Base-by-base conservation (phyloP, 2,113 vertebrate genomes). In the Cisticola juncidis region DNA sequence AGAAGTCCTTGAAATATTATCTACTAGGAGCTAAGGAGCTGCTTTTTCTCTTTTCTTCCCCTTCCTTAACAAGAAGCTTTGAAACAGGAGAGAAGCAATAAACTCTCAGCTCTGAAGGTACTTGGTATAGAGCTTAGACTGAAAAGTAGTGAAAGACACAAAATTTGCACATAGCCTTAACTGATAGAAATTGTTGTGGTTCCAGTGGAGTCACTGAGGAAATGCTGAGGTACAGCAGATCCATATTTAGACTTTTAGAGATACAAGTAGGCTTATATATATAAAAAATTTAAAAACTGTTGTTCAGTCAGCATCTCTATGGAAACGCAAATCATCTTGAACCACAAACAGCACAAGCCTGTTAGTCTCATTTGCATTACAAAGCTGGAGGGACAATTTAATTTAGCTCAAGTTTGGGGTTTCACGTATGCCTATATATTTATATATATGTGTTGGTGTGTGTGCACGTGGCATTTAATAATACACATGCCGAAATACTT, bases 291-390 rank as follows among this genome's bases (percentile, higher is more conserved):
- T 78, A 1, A 87, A 82, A 91, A 88, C 81, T 90, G 92, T 60
- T 68, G 38, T 96, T 89, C 94, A 90, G 71, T 90, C 83, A 60
- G 62, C 48, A 96, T 97, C 90, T 96, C 95, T 96, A 91, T 96
- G 94, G 96, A 97, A 96, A 97, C 94, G 1, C 94, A 96, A 92
- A 86, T 96, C 74, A 62, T 90, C 80, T 96, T 1, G 3, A 97
- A 91, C 83, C 82, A 57, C 50, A 85, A 83, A 94, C 90, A 95
- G 78, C 92, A 58, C 76, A 89, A 94, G 72, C 83, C 70, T 96
- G 74, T 90, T 93, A 62, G 54, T 80, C 47, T 94, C 68, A 96
- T 97, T 92, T 96, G 56, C 93, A 82, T 97, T 94, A 95, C 57
- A 92, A 62, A 89, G 74, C 90, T 82, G 40, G 83, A 86, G 36